A percentile compares a stretch with the other conserved stretches of the same genome.
These are phyloP conservation scores for Anguilla obscura DNA, from an alignment of 2,797 vertebrate genomes.

Conservation along the genomic window DNA sequence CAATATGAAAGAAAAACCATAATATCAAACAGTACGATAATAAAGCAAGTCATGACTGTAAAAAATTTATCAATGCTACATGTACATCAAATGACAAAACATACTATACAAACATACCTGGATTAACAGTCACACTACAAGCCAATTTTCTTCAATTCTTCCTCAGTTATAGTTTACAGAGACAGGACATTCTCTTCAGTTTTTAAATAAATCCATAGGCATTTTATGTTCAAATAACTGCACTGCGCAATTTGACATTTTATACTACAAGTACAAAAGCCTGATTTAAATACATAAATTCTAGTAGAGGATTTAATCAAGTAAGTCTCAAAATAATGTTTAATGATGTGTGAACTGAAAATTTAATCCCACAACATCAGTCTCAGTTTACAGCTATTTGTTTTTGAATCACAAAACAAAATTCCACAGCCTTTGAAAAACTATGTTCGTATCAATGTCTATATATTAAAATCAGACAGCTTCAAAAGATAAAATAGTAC, in stretches of 20 bases:
- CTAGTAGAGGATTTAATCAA: conserved; percentile 1
- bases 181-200: background rate
- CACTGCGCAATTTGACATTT: conserved; percentile 24
- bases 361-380: background rate
- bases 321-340: background rate
- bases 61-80: background rate
- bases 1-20: background rate
- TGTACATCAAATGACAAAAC: conserved; percentile 16
- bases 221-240: conserved; percentile 7
- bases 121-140: background rate
- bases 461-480: background rate
- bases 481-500: background rate
- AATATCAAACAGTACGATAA: background rate
- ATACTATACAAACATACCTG: conserved; percentile 3
- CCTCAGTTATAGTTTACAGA: conserved; percentile 1
- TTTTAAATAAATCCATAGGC: background rate
- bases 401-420: background rate
- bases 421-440: background rate
- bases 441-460: background rate
- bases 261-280: conserved; percentile 25
- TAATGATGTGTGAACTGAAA: background rate
- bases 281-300: conserved; percentile 14
- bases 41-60: background rate
- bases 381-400: background rate
- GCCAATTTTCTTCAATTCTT: background rate